Base-by-base conservation (phyloP, 2,888 invertebrate genomes). In the Protonemura montana region DNA sequence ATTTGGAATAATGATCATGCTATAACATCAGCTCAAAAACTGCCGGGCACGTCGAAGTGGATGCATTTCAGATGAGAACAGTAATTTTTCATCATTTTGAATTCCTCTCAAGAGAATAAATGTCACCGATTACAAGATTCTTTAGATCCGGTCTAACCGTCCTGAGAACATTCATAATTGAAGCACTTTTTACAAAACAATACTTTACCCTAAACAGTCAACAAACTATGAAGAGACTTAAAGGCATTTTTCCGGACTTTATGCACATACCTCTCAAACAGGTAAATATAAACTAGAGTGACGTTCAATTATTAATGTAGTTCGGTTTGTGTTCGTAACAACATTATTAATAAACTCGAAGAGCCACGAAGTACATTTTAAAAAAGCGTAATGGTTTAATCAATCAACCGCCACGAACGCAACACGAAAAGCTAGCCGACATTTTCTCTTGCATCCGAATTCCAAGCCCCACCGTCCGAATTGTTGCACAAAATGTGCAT, bases 301-400 rank as follows among this genome's bases (percentile, higher is more conserved):
- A 13, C 13, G 59, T 59, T 59, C 21, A 59, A 59, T 59, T 59
- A 59, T 59, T 59, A 59, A 59, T 59, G 59, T 10, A 59, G 59
- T 59, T 59, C 59, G 59, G 59, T 59, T 59, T 59, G 59, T 59
- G 59, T 59, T 59, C 16, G 21, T 16, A 59, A 59, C 59, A 59
- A 59, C 59, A 59, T 59, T 59, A 59, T 59, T 59, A 21, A 59
- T 7, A 21, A 59, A 21, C 59, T 16, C 21, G 59, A 59, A 21
- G 21, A 59, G 59, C 59, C 59, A 59, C 59, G 59, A 13, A 59
- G 13, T 21, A 59, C 59, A 59, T 59, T 59, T 59, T 59, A 21
- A 59, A n/a, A 59, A 59, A 3, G 59, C 59, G 59, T 59, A 59
- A 59, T 59, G 59, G 59, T 59, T 59, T 59, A 59, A 59, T 59